Evolutionary conservation across 2,797 vertebrate genomes (phyloP).

Genomic region (Tapera naevia): DNA sequence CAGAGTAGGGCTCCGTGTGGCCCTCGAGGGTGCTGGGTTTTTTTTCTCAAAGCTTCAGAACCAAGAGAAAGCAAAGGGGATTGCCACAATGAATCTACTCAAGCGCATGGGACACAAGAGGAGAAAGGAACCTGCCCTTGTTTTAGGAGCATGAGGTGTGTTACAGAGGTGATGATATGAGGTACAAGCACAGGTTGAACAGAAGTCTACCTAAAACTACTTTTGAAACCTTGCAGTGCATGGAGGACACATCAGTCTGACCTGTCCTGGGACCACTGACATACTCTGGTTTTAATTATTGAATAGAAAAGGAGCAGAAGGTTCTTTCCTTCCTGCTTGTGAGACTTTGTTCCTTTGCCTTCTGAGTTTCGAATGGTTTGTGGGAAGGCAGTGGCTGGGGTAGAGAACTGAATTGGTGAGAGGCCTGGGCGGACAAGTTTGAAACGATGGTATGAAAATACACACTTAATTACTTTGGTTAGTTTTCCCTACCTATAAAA

Average conservation of each 20-base stretch:
- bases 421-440: not conserved
- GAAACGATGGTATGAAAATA: too few relatives aligned
- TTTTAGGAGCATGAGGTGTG: too few relatives aligned
- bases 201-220: not conserved
- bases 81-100: too few relatives aligned
- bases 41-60: not conserved
- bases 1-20: not conserved
- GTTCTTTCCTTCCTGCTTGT: not conserved
- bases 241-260: not conserved
- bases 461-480: not conserved
- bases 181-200: too few relatives aligned
- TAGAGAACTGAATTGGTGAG: not conserved
- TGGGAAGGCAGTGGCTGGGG: not conserved
- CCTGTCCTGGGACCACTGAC: not conserved
- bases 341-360: not conserved
- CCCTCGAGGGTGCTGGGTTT: not conserved
- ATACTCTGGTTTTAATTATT: not conserved
- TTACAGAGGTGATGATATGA: not conserved
- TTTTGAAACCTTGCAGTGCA: not conserved
- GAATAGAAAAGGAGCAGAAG: not conserved
- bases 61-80: not conserved
- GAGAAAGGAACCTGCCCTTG: not conserved
- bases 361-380: not conserved
- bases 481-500: not conserved
- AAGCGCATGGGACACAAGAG: not conserved